phyloP scores from a whole-genome alignment of 2,888 invertebrate species.

The Nemotelus pantherinus region DNA sequence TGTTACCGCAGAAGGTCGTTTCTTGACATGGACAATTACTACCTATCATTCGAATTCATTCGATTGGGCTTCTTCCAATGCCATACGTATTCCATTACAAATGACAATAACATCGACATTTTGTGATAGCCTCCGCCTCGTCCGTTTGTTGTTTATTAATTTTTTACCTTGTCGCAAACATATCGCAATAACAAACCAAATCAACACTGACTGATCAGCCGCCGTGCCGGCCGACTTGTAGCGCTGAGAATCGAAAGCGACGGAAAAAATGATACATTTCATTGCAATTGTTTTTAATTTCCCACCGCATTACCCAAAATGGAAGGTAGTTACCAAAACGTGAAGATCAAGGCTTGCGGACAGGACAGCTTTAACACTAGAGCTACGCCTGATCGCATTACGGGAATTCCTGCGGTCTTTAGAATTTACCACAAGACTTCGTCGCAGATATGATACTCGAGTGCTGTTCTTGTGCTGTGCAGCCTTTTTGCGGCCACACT shows the following conservation, averaged over 20 bases:
- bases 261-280: slow-evolving; percentile 29
- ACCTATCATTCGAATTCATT: background rate
- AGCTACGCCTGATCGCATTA: slow-evolving; percentile 32
- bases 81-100: slow-evolving; percentile 31
- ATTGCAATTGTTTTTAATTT: slow-evolving; percentile 36
- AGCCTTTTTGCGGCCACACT: slow-evolving; percentile 2
- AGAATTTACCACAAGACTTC: slow-evolving; percentile 35
- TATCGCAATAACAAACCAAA: background rate
- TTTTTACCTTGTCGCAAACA: slow-evolving; percentile 7
- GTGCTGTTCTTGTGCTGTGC: slow-evolving; percentile 33
- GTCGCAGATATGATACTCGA: slow-evolving; percentile 26
- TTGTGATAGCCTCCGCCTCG: background rate
- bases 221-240: background rate
- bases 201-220: background rate
- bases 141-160: slow-evolving; percentile 12
- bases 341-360: slow-evolving; percentile 17
- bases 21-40: slow-evolving; percentile 34
- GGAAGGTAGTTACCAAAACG: slow-evolving; percentile 32
- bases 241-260: background rate
- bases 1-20: slow-evolving; percentile 21
- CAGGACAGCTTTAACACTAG: slow-evolving; percentile 38
- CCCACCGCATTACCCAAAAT: slow-evolving; percentile 38
- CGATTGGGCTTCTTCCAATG: slow-evolving; percentile 35
- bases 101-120: background rate
- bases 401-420: slow-evolving; percentile 39